A percentile compares a stretch with the other conserved stretches of the same genome.
Conservation (phyloP, 37 sponge, comb jelly and placozoan genomes). For the Aplysina aerophoba region DNA sequence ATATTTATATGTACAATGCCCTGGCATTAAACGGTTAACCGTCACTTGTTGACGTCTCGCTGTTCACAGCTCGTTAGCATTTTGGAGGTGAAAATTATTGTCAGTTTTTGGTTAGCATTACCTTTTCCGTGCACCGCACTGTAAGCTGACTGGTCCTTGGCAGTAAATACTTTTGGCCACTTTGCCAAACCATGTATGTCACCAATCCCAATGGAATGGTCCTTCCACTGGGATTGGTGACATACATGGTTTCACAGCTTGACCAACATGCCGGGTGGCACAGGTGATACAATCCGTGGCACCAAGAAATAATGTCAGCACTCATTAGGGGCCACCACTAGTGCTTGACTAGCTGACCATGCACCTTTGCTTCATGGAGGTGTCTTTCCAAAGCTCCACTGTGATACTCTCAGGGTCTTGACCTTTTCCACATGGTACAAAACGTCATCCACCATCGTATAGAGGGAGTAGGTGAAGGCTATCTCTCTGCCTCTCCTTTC, state of each 20-base stretch:
- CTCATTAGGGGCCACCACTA: conserved; percentile 53
- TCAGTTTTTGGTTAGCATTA: too few relatives aligned
- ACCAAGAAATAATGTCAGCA: neutral
- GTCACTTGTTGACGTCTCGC: too few relatives aligned
- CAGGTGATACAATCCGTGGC: conserved; percentile 30
- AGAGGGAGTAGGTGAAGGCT: too few relatives aligned
- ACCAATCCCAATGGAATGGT: conserved; percentile 32
- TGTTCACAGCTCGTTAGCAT: too few relatives aligned
- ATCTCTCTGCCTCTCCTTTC: too few relatives aligned
- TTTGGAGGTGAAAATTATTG: too few relatives aligned
- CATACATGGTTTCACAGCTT: neutral
- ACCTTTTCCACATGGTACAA: conserved; percentile 31
- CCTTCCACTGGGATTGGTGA: conserved; percentile 37
- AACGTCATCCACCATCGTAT: conserved; percentile 2
- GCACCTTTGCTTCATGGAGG: neutral
- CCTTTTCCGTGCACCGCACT: too few relatives aligned
- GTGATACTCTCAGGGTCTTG: conserved; percentile 28
- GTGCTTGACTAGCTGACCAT: conserved; percentile 4
- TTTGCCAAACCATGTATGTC: conserved; percentile 32
- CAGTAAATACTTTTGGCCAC: conserved; percentile 39
- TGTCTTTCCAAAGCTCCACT: conserved; percentile 35
- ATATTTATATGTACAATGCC: too few relatives aligned
- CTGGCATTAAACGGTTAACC: too few relatives aligned
- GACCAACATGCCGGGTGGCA: conserved; percentile 32
- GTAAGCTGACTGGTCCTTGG: neutral